phyloP scores from a whole-genome alignment of 2,113 vertebrate species.

The Zosterops hypoxanthus region DNA sequence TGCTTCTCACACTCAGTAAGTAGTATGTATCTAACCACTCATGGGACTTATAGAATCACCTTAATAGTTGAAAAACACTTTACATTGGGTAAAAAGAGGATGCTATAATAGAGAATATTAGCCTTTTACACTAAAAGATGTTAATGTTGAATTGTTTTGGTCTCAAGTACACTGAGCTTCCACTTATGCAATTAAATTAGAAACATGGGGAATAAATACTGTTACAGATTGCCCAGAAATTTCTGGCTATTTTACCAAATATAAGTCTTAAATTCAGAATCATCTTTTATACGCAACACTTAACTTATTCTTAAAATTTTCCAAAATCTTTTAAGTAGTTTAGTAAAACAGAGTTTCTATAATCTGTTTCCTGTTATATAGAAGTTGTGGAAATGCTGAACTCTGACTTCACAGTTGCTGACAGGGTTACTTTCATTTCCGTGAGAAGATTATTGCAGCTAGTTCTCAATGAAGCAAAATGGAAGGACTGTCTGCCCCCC shows the following conservation, averaged over 20 bases:
- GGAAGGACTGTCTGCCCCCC: background rate
- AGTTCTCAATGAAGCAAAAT: background rate
- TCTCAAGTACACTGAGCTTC: background rate
- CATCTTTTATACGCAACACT: background rate
- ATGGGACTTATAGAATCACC: background rate
- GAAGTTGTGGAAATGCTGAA: conserved; percentile 48
- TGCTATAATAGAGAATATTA: background rate
- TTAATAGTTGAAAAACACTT: background rate
- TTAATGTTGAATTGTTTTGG: background rate
- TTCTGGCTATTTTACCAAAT: background rate
- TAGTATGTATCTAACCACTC: background rate
- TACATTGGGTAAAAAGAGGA: background rate
- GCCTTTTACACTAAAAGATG: background rate
- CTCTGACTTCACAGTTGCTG: conserved; percentile 52
- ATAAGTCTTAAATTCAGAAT: background rate
- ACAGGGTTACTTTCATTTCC: conserved; percentile 54
- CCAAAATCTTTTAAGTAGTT: background rate
- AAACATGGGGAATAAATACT: background rate
- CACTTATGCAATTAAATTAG: background rate
- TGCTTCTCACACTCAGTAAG: background rate
- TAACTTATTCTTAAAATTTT: background rate
- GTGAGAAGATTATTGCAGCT: background rate
- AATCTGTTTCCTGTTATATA: conserved; percentile 68
- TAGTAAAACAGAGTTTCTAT: conserved; percentile 53
- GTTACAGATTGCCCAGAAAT: background rate